These are phyloP conservation scores for Apodemia zela DNA, from an alignment of 2,888 invertebrate genomes.

Conservation along the genomic window DNA sequence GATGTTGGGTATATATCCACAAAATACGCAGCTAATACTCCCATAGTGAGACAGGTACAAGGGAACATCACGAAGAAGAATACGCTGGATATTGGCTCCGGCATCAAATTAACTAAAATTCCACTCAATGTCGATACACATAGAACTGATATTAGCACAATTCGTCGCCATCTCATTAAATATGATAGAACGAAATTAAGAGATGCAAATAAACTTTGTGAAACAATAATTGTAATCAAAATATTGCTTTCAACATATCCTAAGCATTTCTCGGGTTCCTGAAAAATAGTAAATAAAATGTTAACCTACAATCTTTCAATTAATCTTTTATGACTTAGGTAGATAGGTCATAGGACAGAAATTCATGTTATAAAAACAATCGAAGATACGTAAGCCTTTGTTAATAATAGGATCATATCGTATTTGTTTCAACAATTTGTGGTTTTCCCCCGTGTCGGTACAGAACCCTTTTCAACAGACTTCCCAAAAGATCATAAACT, in stretches of 20 bases:
- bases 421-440: no score
- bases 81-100: conserved; percentile 64
- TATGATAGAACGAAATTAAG: conserved; percentile 79
- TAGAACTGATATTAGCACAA: conserved; percentile 67
- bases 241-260: conserved; percentile 80
- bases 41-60: conserved; percentile 68
- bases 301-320: no score
- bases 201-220: conserved; percentile 81
- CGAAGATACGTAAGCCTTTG: no score
- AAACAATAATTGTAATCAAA: conserved; percentile 82
- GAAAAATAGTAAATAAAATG: conserved; percentile 35
- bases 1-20: conserved; percentile 70
- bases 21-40: conserved; percentile 67
- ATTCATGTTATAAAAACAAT: no score
- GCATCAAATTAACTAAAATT: conserved; percentile 56
- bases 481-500: no score
- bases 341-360: no score
- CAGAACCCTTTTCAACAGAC: no score
- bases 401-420: no score
- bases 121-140: conserved; percentile 78
- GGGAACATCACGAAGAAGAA: conserved; percentile 63
- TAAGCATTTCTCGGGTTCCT: conserved; percentile 64
- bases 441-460: no score
- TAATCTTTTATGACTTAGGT: no score
- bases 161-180: conserved; percentile 78